Conservation (phyloP, 2,113 vertebrate genomes). For the Petaurus breviceps region DNA sequence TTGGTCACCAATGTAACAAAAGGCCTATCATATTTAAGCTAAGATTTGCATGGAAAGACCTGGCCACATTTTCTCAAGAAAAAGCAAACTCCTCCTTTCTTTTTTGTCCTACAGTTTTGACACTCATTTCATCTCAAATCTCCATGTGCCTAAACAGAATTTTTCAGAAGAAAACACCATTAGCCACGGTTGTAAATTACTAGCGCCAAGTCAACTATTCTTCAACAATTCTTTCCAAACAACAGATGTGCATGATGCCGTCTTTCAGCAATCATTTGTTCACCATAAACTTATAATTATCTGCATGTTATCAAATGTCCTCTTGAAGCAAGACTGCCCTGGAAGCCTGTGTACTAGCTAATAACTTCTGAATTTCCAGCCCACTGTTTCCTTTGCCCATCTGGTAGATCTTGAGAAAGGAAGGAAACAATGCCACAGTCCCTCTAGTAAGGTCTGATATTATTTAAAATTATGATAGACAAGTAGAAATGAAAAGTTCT, state of each 20-base stretch:
- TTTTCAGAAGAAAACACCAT: slow-evolving; percentile 57
- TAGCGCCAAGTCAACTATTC: slow-evolving; percentile 55
- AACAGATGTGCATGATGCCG: slow-evolving; percentile 57
- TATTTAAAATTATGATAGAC: neutral
- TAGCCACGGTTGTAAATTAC: slow-evolving; percentile 52
- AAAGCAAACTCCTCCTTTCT: slow-evolving; percentile 22
- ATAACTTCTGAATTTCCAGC: slow-evolving; percentile 43
- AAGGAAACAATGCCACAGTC: slow-evolving; percentile 37
- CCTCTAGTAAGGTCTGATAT: slow-evolving; percentile 28
- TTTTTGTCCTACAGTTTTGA: slow-evolving; percentile 22
- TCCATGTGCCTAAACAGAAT: slow-evolving; percentile 50
- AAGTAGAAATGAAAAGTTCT: neutral
- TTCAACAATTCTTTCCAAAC: slow-evolving; percentile 36
- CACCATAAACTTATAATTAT: slow-evolving; percentile 56
- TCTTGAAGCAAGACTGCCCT: slow-evolving; percentile 30
- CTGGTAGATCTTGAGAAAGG: neutral
- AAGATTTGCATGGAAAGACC: neutral
- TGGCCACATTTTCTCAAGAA: neutral
- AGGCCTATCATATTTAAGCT: neutral
- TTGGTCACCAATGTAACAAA: slow-evolving; percentile 50
- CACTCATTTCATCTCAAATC: slow-evolving; percentile 37
- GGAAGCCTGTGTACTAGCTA: slow-evolving; percentile 18
- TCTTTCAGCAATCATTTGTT: slow-evolving; percentile 67
- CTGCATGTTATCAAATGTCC: slow-evolving; percentile 70
- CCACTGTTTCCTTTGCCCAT: slow-evolving; percentile 29